phyloP scores from a whole-genome alignment of 2,797 vertebrate genomes.

The Bufotes viridis region DNA sequence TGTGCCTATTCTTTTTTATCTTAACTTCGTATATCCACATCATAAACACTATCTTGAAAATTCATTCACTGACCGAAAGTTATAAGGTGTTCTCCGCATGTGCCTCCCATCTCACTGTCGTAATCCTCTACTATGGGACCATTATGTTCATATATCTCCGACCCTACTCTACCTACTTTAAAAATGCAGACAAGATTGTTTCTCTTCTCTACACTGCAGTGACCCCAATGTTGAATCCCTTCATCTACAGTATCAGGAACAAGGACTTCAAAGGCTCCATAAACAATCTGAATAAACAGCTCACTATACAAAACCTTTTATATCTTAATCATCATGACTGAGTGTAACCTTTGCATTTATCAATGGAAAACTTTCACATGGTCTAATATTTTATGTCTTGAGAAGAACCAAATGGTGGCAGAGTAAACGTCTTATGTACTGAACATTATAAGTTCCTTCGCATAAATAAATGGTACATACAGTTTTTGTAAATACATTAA shows the following conservation, averaged over 20 bases:
- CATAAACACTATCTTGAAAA: slow-evolving; percentile 1
- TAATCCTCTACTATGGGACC: neutral
- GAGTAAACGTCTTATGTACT: too few species aligned
- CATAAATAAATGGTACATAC: neutral
- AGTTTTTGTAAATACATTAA: neutral
- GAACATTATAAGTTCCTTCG: too few species aligned
- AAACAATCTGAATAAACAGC: neutral
- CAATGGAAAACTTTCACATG: too few species aligned
- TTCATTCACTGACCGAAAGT: neutral
- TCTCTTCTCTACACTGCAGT: slow-evolving; percentile 21
- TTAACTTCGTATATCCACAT: neutral
- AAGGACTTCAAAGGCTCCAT: slow-evolving; percentile 20
- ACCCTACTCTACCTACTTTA: neutral
- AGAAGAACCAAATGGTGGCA: too few species aligned
- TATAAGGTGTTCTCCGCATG: neutral
- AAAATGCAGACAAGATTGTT: neutral
- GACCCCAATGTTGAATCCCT: slow-evolving; percentile 41
- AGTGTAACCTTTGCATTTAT: neutral
- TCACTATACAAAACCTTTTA: neutral
- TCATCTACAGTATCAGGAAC: slow-evolving; percentile 36
- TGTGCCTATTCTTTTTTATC: neutral
- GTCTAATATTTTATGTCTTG: too few species aligned
- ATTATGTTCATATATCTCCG: neutral
- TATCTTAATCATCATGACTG: too few species aligned
- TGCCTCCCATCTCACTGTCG: neutral